Conservation (phyloP, 1,140 invertebrate genomes). For the Acromyrmex heyeri region DNA sequence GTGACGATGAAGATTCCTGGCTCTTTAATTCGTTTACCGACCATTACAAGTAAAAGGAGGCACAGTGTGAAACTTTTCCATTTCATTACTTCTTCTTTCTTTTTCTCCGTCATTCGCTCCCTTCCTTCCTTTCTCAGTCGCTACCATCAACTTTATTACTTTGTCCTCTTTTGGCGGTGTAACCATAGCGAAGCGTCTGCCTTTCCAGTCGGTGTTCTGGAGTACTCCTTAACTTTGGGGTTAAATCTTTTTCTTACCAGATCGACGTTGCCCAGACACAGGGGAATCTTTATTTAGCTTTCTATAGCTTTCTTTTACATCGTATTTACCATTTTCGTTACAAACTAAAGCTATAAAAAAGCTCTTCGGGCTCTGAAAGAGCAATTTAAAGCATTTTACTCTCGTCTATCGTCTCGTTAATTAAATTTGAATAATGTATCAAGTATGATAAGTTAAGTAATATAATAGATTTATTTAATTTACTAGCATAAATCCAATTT, state of each 20-base stretch:
- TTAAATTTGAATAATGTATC: slow-evolving; percentile 25
- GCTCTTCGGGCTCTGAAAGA: background rate
- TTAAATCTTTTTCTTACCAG: slow-evolving; percentile 69
- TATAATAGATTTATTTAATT: background rate
- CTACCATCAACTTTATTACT: slow-evolving; percentile 82
- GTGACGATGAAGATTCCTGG: slow-evolving; percentile 73
- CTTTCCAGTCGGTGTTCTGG: slow-evolving; percentile 30
- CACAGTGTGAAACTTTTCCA: slow-evolving; percentile 81
- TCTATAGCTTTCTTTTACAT: background rate
- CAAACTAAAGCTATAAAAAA: slow-evolving; percentile 3
- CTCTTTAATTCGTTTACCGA: slow-evolving; percentile 83
- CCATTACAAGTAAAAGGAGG: slow-evolving; percentile 75
- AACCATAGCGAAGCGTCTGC: slow-evolving; percentile 42
- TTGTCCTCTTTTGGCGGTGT: slow-evolving; percentile 76
- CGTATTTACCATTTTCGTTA: background rate
- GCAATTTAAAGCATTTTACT: slow-evolving; percentile 9
- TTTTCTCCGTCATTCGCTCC: slow-evolving; percentile 53
- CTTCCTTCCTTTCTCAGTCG: slow-evolving; percentile 20
- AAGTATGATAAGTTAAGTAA: background rate
- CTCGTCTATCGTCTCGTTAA: background rate
- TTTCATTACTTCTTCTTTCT: slow-evolving; percentile 81
- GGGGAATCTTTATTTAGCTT: slow-evolving; percentile 21
- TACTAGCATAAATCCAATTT: background rate
- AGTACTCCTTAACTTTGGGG: slow-evolving; percentile 65
- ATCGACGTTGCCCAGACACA: slow-evolving; percentile 32